phyloP scores from a whole-genome alignment of 2,888 invertebrate species.

The Conchocele bisecta region DNA sequence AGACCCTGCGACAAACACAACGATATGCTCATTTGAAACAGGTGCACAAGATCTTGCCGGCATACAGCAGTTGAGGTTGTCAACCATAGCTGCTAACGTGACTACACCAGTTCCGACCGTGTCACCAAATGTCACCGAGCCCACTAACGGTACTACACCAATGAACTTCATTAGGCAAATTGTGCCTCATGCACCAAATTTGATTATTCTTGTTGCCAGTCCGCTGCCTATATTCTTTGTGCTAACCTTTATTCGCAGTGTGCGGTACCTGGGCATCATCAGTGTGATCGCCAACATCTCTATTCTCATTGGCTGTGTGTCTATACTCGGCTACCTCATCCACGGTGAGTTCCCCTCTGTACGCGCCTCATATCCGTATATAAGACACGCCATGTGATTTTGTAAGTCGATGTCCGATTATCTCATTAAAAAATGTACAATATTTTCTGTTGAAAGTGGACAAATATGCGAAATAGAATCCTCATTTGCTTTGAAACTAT shows the following conservation, averaged over 20 bases:
- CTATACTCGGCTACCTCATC: slow-evolving; percentile 70
- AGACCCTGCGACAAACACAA: slow-evolving; percentile 10
- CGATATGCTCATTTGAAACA: slow-evolving; percentile 9
- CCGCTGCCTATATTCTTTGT: slow-evolving; percentile 77
- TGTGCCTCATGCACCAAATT: slow-evolving; percentile 61
- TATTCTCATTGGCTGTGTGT: slow-evolving; percentile 74
- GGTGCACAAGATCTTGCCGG: background rate
- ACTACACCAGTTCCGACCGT: background rate
- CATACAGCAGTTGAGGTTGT: background rate
- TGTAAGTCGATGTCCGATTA: too few species aligned
- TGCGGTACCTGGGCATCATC: slow-evolving; percentile 76
- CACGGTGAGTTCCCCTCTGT: slow-evolving; percentile 64
- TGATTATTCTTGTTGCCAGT: slow-evolving; percentile 72
- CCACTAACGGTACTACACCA: background rate
- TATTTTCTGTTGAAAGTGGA: too few species aligned
- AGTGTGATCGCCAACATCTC: slow-evolving; percentile 76
- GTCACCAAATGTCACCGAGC: background rate
- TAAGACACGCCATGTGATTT: too few species aligned
- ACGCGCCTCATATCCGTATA: too few species aligned
- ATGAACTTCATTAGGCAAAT: background rate
- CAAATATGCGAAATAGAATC: too few species aligned
- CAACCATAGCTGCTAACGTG: background rate
- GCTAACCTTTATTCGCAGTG: slow-evolving; percentile 74
- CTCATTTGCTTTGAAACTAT: too few species aligned
- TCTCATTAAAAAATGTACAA: too few species aligned